phyloP scores from a whole-genome alignment of 1,140 invertebrate species.

The Drosophila santomea region DNA sequence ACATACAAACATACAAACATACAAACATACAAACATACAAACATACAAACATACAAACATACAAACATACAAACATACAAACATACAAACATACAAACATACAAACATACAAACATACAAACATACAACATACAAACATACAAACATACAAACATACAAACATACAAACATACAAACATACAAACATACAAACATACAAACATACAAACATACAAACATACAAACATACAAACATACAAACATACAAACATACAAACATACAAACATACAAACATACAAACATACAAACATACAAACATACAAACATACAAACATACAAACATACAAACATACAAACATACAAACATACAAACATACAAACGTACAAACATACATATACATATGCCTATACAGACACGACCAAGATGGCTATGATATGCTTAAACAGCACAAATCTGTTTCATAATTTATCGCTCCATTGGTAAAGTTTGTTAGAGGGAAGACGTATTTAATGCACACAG shows the following conservation, averaged over 20 bases:
- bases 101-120: too few species aligned
- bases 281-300: too few species aligned
- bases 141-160: neutral
- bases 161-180: too few species aligned
- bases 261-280: neutral
- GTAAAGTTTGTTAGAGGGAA: constrained; percentile 10
- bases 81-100: neutral
- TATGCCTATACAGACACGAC: neutral
- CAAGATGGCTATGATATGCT: constrained; percentile 73
- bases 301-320: neutral
- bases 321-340: neutral
- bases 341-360: neutral
- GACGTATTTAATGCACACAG: constrained; percentile 2
- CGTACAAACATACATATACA: neutral
- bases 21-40: too few species aligned
- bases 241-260: too few species aligned
- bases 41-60: neutral
- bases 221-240: too few species aligned
- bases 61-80: too few species aligned
- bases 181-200: neutral
- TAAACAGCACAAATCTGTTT: constrained; percentile 83
- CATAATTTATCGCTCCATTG: constrained; percentile 79
- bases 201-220: neutral
- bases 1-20: neutral
- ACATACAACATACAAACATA: too few species aligned